These are phyloP conservation scores for Caenorhabditis panamensis DNA, from an alignment of 2,888 invertebrate genomes.

Conservation along the genomic window DNA sequence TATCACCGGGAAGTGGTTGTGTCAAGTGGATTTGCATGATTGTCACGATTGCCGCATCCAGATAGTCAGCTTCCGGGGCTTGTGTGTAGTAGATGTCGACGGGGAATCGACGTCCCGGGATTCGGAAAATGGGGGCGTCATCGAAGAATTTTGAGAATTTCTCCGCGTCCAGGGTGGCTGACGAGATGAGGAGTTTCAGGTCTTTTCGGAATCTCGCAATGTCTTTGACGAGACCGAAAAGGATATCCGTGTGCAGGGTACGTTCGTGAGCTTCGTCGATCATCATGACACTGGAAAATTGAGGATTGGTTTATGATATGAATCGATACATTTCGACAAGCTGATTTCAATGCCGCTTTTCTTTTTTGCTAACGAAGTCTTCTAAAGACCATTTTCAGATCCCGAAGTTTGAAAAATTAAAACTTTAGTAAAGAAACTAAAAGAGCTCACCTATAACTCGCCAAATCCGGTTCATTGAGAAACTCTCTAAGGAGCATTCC, in stretches of 20 bases:
- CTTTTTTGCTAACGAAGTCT: no score
- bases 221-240: conserved; percentile 92
- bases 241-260: conserved; percentile 96
- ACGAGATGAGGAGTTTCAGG: conserved; percentile 95
- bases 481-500: conserved; percentile 98
- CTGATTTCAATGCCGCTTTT: no score
- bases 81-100: conserved; percentile 99
- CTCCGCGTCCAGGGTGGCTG: conserved; percentile 97
- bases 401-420: no score
- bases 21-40: conserved; percentile 98
- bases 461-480: conserved; percentile 95
- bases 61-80: conserved; percentile 98
- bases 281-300: conserved; percentile 97
- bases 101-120: conserved; percentile 93
- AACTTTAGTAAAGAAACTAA: no score
- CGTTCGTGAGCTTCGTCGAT: conserved; percentile 99
- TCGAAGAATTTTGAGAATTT: conserved; percentile 96
- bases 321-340: no score
- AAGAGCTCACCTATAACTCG: conserved; percentile 86
- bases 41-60: conserved; percentile 86
- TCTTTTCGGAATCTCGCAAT: conserved; percentile 84
- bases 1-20: conserved; percentile 92
- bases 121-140: conserved; percentile 96
- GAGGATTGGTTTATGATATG: no score
- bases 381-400: no score